phyloP scores from a whole-genome alignment of 2,888 invertebrate species.

The Acleris literana region DNA sequence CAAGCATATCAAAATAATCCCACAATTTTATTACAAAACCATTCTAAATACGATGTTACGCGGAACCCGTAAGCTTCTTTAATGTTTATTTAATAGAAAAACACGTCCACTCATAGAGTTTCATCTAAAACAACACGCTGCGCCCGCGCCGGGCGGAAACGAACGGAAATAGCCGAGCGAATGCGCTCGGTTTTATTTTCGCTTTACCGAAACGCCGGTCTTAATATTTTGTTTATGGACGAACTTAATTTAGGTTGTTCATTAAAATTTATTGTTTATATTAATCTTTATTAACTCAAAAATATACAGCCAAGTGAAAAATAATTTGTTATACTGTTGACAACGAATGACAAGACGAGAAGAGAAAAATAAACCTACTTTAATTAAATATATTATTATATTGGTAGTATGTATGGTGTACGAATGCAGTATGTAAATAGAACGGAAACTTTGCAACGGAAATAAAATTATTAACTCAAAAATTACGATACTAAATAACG shows the following conservation, averaged over 20 bases:
- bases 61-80: conserved; percentile 24
- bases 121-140: conserved; percentile 30
- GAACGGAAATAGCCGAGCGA: conserved; percentile 60
- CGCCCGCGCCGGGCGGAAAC: conserved; percentile 60
- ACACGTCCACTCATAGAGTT: conserved; percentile 35
- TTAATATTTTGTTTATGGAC: conserved; percentile 21
- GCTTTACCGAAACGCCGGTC: conserved; percentile 42
- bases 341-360: too few relatives aligned
- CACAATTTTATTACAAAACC: conserved; percentile 21
- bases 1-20: neutral
- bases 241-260: conserved; percentile 3
- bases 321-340: too few relatives aligned
- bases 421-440: too few relatives aligned
- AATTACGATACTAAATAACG: too few relatives aligned
- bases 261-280: neutral
- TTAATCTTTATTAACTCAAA: too few relatives aligned
- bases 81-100: conserved; percentile 36
- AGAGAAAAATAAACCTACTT: too few relatives aligned
- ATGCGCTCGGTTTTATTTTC: conserved; percentile 48
- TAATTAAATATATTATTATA: too few relatives aligned
- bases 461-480: too few relatives aligned
- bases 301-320: too few relatives aligned
- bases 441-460: too few relatives aligned
- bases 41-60: conserved; percentile 24
- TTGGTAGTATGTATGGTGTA: too few relatives aligned